phyloP scores from a whole-genome alignment of 2,113 vertebrate genomes.

The Rattus norvegicus region DNA sequence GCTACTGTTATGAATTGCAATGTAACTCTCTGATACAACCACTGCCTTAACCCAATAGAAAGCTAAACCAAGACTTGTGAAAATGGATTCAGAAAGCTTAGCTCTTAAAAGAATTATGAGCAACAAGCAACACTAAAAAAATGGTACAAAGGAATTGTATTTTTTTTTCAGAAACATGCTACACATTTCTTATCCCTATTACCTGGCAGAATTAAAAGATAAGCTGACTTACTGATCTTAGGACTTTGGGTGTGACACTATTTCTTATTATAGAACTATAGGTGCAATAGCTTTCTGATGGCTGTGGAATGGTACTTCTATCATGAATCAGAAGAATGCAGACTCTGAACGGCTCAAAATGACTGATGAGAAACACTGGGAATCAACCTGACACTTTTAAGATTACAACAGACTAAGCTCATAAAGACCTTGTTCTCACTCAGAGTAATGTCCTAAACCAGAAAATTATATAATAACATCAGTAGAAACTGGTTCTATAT shows the following conservation, averaged over 20 bases:
- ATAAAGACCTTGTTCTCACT: neutral
- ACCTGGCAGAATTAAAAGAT: conserved; percentile 3
- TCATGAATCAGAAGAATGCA: conserved; percentile 30
- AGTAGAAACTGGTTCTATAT: conserved; percentile 2
- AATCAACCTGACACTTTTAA: neutral
- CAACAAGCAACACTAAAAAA: neutral
- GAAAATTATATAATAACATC: neutral
- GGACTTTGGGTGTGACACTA: neutral
- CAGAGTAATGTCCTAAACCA: neutral
- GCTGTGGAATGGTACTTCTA: neutral
- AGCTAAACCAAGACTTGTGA: neutral
- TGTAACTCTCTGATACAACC: neutral
- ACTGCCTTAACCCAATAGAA: neutral
- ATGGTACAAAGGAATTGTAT: neutral
- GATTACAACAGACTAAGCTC: neutral
- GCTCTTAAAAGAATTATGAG: neutral
- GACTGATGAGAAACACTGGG: neutral
- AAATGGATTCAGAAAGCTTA: conserved; percentile 21
- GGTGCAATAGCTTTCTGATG: conserved; percentile 2
- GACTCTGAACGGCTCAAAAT: conserved; percentile 1
- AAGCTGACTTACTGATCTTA: conserved; percentile 9
- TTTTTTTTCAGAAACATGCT: conserved; percentile 4
- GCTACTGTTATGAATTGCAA: neutral
- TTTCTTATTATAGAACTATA: neutral
- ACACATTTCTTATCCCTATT: neutral